Percentiles rank a stretch among this genome's conserved stretches.
These are phyloP conservation scores for Eulimnadia texana DNA, from an alignment of 1,140 invertebrate genomes.

Conservation along the genomic window DNA sequence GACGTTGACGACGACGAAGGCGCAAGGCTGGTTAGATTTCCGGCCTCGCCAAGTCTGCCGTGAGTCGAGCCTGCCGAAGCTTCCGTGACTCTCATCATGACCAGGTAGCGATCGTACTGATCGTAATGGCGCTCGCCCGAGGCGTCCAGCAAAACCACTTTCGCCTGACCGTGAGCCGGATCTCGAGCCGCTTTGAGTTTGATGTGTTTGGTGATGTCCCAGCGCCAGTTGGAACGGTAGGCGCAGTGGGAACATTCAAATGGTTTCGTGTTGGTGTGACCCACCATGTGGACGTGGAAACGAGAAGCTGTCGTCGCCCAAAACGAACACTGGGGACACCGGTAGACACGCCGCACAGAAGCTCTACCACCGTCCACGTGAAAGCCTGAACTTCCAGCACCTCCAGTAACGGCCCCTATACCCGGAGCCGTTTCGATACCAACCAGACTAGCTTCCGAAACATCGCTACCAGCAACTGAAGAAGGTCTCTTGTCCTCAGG, in stretches of 20 bases:
- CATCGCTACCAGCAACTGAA: conserved; percentile 9
- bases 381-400: conserved; percentile 18
- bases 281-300: conserved; percentile 83
- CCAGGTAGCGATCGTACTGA: conserved; percentile 77
- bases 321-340: conserved; percentile 77
- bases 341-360: conserved; percentile 52
- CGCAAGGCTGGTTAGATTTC: too few species aligned
- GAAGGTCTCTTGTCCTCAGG: conserved; percentile 12
- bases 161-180: conserved; percentile 47
- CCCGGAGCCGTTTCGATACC: conserved; percentile 37
- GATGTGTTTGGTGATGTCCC: conserved; percentile 93
- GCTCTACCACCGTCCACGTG: conserved; percentile 25
- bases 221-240: conserved; percentile 52
- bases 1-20: neutral
- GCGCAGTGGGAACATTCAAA: conserved; percentile 88
- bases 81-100: conserved; percentile 42
- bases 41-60: neutral
- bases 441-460: conserved; percentile 23
- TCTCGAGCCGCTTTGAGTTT: conserved; percentile 71
- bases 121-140: conserved; percentile 78
- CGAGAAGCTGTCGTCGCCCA: conserved; percentile 76
- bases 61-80: neutral
- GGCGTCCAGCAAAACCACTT: conserved; percentile 78
- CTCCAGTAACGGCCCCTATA: conserved; percentile 31
- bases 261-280: conserved; percentile 79